These are phyloP conservation scores for Stomatorhinus walkeri DNA, from an alignment of 2,797 vertebrate genomes.

Conservation along the genomic window DNA sequence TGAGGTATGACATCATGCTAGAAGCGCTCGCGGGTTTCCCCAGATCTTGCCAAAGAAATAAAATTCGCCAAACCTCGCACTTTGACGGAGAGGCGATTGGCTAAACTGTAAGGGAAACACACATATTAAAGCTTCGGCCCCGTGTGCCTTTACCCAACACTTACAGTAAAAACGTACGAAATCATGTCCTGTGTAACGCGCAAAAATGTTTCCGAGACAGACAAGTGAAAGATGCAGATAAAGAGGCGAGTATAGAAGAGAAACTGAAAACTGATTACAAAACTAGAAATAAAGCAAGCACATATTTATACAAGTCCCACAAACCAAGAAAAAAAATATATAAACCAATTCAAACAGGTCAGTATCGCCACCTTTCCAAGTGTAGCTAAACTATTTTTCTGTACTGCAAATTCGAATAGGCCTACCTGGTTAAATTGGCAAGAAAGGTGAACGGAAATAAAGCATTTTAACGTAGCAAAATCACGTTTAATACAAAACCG, in stretches of 20 bases:
- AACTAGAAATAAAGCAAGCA: background rate
- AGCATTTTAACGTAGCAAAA: background rate
- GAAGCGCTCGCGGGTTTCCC: conserved; percentile 39
- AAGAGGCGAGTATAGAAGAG: background rate
- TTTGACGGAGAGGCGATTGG: background rate
- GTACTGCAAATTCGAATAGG: background rate
- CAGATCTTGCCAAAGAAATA: conserved; percentile 25
- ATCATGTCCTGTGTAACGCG: background rate
- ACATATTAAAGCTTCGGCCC: background rate
- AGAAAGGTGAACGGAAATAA: background rate
- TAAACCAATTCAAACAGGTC: background rate
- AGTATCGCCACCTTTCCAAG: background rate
- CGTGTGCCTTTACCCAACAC: background rate
- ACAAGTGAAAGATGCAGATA: background rate
- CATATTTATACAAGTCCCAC: background rate
- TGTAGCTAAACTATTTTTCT: background rate
- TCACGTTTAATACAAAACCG: background rate
- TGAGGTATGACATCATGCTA: conserved; percentile 96
- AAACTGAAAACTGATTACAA: background rate
- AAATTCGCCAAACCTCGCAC: conserved; percentile 26
- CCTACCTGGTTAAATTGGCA: background rate
- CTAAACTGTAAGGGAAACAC: background rate
- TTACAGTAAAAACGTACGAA: background rate
- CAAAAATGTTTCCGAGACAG: background rate
- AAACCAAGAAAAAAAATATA: background rate